Conservation (phyloP, 1,140 invertebrate species). For the Drosophila repleta region DNA sequence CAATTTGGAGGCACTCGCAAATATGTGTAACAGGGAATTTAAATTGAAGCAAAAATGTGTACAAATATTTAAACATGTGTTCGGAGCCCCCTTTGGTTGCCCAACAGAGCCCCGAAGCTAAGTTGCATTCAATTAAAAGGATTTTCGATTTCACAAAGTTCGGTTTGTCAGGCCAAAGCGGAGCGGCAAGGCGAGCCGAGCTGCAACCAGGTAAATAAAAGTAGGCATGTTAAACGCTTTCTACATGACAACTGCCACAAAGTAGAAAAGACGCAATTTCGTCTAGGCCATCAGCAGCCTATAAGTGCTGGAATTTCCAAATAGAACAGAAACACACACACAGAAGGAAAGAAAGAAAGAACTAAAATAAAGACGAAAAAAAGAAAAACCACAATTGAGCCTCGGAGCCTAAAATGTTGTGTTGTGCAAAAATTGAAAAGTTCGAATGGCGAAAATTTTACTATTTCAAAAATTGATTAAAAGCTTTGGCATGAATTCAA, state of each 20-base stretch:
- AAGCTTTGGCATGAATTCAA: conserved; percentile 66
- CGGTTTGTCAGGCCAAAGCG: conserved; percentile 55
- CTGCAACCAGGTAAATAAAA: conserved; percentile 69
- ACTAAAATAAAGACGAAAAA: neutral
- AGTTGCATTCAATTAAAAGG: conserved; percentile 79
- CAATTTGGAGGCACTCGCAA: conserved; percentile 46
- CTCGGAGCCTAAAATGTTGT: conserved; percentile 31
- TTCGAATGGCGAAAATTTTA: conserved; percentile 54
- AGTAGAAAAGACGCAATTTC: conserved; percentile 62
- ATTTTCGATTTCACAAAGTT: conserved; percentile 80
- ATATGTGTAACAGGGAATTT: conserved; percentile 73
- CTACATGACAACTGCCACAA: conserved; percentile 68
- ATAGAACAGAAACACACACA: conserved; percentile 34
- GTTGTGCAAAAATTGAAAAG: conserved; percentile 56
- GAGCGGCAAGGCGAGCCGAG: neutral
- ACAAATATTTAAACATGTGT: conserved; percentile 73
- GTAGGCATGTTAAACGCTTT: conserved; percentile 76
- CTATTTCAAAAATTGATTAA: conserved; percentile 78
- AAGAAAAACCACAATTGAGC: conserved; percentile 29
- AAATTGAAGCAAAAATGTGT: conserved; percentile 73
- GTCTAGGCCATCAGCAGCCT: conserved; percentile 29
- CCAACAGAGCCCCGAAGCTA: conserved; percentile 34
- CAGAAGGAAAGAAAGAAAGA: neutral
- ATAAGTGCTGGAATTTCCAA: conserved; percentile 72
- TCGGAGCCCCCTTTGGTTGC: neutral